A percentile compares a stretch with the other conserved stretches of the same genome.
Evolutionary conservation across 2,888 invertebrate genomes (phyloP).

Genomic region (Orthonychiurus folsomi): DNA sequence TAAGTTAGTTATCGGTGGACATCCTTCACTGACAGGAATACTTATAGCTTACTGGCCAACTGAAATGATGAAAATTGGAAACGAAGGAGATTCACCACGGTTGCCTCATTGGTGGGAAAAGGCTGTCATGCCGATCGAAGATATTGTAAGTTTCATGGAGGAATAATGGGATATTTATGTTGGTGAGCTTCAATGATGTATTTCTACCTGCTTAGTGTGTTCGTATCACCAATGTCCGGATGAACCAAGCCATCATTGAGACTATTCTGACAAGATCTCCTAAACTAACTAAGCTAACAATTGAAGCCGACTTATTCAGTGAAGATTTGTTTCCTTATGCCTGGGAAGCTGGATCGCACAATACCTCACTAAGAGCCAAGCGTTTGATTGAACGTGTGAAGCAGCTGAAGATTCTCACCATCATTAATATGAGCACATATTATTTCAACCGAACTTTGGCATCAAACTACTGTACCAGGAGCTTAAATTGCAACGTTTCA

Average conservation of each 20-base stretch:
- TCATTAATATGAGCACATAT: background rate
- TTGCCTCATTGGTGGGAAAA: background rate
- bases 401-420: background rate
- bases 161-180: too few species aligned
- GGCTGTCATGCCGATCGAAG: background rate
- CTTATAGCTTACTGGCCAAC: background rate
- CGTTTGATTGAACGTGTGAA: background rate
- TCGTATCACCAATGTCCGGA: background rate
- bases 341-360: too few species aligned
- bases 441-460: background rate
- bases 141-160: too few species aligned
- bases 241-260: background rate
- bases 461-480: too few species aligned
- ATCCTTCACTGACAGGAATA: background rate
- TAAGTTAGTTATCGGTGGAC: background rate
- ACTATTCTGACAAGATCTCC: background rate
- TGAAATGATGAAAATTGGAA: background rate
- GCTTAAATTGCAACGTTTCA: background rate
- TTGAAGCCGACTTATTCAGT: background rate
- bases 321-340: background rate
- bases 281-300: background rate
- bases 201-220: too few species aligned
- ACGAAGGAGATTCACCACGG: background rate
- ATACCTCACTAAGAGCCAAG: background rate
- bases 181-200: too few species aligned